These are phyloP conservation scores for Microcaecilia unicolor DNA, from an alignment of 2,797 vertebrate genomes.

Conservation along the genomic window DNA sequence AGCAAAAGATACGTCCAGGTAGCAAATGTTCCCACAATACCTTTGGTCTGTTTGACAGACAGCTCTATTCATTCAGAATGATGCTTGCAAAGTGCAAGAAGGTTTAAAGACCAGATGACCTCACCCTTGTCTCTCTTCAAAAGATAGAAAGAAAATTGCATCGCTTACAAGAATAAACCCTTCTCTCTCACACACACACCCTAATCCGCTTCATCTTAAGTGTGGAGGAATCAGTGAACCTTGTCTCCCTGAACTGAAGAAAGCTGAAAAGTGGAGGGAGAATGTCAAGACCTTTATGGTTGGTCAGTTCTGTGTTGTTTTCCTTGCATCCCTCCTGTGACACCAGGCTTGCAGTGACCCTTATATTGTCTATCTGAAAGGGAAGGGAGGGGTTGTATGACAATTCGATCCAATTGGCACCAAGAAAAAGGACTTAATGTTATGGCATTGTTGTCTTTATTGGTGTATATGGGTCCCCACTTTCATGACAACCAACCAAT, in stretches of 20 bases:
- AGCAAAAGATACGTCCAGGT: too few relatives aligned
- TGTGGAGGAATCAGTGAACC: slow-evolving; percentile 18
- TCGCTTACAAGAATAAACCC: slow-evolving; percentile 20
- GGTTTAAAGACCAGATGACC: slow-evolving; percentile 15
- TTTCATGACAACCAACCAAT: slow-evolving; percentile 21
- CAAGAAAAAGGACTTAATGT: slow-evolving; percentile 39
- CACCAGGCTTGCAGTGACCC: slow-evolving; percentile 12
- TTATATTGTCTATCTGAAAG: not conserved
- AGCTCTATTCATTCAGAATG: slow-evolving; percentile 34
- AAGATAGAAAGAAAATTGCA: too few relatives aligned
- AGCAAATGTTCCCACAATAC: slow-evolving; percentile 18
- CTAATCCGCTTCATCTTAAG: not conserved
- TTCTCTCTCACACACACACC: slow-evolving; percentile 18
- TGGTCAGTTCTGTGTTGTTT: too few relatives aligned
- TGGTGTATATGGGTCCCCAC: slow-evolving; percentile 26
- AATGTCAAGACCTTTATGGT: not conserved
- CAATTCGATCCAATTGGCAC: slow-evolving; percentile 6
- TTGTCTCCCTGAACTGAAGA: slow-evolving; percentile 20
- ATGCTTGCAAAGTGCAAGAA: slow-evolving; percentile 17
- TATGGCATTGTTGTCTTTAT: slow-evolving; percentile 19
- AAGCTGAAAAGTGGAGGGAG: not conserved
- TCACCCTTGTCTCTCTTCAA: not conserved
- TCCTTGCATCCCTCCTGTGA: not conserved
- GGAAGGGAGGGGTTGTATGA: not conserved
- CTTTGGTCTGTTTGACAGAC: slow-evolving; percentile 30